Evolutionary conservation across 1,140 invertebrate genomes (phyloP).

Genomic region (Sycobia sp.): DNA sequence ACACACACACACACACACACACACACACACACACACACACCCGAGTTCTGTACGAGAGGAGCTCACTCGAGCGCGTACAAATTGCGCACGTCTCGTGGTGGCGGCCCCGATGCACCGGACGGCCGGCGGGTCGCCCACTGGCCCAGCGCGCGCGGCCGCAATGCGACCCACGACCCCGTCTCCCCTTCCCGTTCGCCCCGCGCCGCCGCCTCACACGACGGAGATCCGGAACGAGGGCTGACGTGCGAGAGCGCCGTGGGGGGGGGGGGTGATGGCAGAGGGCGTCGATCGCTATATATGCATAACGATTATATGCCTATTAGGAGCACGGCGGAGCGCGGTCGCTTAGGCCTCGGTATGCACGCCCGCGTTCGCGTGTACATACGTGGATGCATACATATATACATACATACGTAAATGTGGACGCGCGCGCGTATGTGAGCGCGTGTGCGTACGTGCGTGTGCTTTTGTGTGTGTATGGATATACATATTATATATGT

Average conservation of each 20-base stretch:
- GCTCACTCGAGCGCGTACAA: constrained; percentile 26
- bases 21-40: constrained; percentile 23
- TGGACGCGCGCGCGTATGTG: constrained; percentile 22
- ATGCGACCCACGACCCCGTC: too few species aligned
- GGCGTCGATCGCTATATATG: constrained; percentile 45
- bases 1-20: constrained; percentile 31
- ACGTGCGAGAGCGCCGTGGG: too few species aligned
- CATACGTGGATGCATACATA: too few species aligned
- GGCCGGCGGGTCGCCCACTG: too few species aligned
- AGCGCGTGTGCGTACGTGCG: background rate
- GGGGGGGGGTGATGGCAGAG: too few species aligned
- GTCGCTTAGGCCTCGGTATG: constrained; percentile 39
- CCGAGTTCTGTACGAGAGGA: constrained; percentile 20
- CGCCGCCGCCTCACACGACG: too few species aligned
- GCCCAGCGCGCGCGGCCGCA: too few species aligned
- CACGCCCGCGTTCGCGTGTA: background rate
- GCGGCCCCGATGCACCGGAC: too few species aligned
- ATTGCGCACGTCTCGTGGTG: constrained; percentile 6
- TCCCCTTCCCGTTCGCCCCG: too few species aligned
- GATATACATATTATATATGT: constrained; percentile 6
- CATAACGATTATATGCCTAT: constrained; percentile 62
- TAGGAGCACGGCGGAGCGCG: constrained; percentile 46
- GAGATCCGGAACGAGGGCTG: too few species aligned
- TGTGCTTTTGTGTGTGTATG: background rate
- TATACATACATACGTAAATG: too few species aligned